phyloP scores from a whole-genome alignment of 2,797 vertebrate species.

The Halcyon smyrnensis region DNA sequence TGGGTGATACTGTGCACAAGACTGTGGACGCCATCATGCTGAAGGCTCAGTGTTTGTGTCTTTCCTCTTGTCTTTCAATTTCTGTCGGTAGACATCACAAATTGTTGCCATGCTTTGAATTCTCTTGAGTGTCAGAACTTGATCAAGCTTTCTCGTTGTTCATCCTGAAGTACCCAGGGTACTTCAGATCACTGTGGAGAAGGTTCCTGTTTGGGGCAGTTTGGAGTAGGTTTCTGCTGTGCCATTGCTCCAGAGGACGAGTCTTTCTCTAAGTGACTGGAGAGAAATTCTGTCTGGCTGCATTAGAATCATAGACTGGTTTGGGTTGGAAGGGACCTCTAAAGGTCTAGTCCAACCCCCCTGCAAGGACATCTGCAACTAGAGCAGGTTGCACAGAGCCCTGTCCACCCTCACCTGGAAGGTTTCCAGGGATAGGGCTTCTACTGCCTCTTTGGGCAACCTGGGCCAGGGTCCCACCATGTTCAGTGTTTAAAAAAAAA shows the following conservation, averaged over 20 bases:
- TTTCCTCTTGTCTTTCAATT: background rate
- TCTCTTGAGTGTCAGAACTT: background rate
- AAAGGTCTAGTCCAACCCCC: background rate
- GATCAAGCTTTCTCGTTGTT: background rate
- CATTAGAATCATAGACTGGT: background rate
- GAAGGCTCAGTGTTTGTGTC: background rate
- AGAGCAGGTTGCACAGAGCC: background rate
- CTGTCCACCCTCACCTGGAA: background rate
- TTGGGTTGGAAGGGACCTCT: background rate
- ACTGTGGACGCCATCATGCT: background rate
- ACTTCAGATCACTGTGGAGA: background rate
- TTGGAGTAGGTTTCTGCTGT: background rate
- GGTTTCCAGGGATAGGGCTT: background rate
- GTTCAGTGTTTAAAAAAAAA: background rate
- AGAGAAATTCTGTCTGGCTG: background rate
- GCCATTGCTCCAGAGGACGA: background rate
- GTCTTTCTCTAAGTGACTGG: background rate
- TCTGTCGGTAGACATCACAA: background rate
- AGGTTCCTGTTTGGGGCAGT: background rate
- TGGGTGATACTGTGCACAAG: background rate
- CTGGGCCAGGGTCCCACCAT: background rate
- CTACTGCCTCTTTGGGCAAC: background rate
- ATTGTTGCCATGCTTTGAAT: background rate
- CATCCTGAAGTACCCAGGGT: background rate
- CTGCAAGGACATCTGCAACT: background rate